These are phyloP conservation scores for Hypomesus transpacificus DNA, from an alignment of 2,113 vertebrate species.

Conservation along the genomic window DNA sequence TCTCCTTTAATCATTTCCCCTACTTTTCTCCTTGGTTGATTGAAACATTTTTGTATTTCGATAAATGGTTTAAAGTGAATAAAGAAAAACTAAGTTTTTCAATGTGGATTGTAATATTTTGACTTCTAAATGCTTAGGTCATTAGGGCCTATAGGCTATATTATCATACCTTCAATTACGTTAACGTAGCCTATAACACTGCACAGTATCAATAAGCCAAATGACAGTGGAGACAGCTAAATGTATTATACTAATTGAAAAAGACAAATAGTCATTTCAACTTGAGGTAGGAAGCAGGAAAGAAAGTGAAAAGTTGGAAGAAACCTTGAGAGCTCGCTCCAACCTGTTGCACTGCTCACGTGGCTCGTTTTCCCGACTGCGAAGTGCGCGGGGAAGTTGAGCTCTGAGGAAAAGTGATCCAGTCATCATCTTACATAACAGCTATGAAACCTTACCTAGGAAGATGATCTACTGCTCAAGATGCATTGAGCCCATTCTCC, in stretches of 20 bases:
- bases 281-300: background rate
- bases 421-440: slow-evolving; percentile 36
- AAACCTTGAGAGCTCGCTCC: background rate
- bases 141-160: background rate
- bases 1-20: background rate
- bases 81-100: slow-evolving; percentile 39
- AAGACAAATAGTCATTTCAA: background rate
- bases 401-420: slow-evolving; percentile 35
- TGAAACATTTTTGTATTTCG: slow-evolving; percentile 15
- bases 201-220: too few relatives aligned
- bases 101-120: slow-evolving; percentile 4
- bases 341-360: slow-evolving; percentile 1
- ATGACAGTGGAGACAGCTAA: too few relatives aligned
- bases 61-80: slow-evolving; percentile 37
- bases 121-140: background rate
- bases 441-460: slow-evolving; percentile 20
- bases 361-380: background rate
- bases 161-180: background rate
- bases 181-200: background rate
- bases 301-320: slow-evolving; percentile 15
- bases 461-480: slow-evolving; percentile 2
- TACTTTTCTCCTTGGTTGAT: background rate
- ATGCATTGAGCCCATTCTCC: background rate
- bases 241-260: too few relatives aligned
- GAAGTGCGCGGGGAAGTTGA: slow-evolving; percentile 33